phyloP scores from a whole-genome alignment of 2,797 vertebrate genomes.

The Rhodeus uyekii region DNA sequence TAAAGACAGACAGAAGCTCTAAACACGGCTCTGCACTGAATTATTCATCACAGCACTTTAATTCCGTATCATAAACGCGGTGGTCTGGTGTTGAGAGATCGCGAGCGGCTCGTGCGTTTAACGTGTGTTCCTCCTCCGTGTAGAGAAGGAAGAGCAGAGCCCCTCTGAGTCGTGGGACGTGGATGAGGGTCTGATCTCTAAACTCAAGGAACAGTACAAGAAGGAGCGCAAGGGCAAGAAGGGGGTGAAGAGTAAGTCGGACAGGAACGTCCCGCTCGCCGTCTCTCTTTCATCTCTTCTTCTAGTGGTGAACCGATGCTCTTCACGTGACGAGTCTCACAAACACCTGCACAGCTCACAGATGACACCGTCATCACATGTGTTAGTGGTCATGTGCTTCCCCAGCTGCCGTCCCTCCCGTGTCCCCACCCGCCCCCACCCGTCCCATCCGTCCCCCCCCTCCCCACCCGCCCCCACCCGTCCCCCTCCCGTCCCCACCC shows the following conservation, averaged over 20 bases:
- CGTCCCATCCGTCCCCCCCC: too few species aligned
- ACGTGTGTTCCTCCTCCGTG: constrained; percentile 77
- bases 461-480: too few species aligned
- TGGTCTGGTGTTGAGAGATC: too few species aligned
- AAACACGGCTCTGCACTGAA: too few species aligned
- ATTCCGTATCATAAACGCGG: background rate
- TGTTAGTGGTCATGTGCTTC: too few species aligned
- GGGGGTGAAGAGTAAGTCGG: constrained; percentile 99
- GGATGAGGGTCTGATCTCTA: constrained; percentile 99
- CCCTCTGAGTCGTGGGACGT: constrained; percentile 98
- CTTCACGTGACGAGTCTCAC: too few species aligned
- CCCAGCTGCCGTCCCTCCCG: too few species aligned
- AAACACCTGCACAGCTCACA: background rate
- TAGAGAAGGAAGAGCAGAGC: constrained; percentile 99
- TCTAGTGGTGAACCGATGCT: constrained; percentile 14
- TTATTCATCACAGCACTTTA: background rate
- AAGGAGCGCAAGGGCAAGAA: constrained; percentile 99
- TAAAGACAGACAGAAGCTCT: too few species aligned
- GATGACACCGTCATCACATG: too few species aligned
- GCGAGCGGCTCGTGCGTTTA: constrained; percentile 59
- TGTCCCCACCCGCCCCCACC: too few species aligned
- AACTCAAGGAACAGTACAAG: constrained; percentile 99
- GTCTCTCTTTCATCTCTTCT: constrained; percentile 56
- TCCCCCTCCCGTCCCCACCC: too few species aligned
- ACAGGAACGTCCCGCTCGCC: constrained; percentile 75